Evolutionary conservation across 2,888 invertebrate genomes (phyloP).

Genomic region (Dilophus febrilis): DNA sequence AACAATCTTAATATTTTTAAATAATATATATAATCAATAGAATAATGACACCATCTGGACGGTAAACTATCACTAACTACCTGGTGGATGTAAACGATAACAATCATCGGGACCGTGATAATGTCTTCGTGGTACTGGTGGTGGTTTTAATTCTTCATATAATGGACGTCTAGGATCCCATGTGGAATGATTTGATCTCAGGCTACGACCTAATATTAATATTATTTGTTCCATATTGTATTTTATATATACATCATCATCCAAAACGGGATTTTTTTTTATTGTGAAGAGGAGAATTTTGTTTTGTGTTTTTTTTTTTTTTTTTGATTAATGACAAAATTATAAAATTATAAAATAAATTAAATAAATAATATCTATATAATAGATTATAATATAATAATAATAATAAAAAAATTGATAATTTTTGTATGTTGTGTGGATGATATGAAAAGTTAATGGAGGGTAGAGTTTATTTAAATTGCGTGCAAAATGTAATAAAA

Average conservation of each 20-base stretch:
- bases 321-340: background rate
- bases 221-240: too few relatives aligned
- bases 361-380: background rate
- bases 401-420: background rate
- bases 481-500: constrained; percentile 4
- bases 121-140: constrained; percentile 33
- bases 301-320: constrained; percentile 1
- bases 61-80: too few relatives aligned
- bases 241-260: too few relatives aligned
- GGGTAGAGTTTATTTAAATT: too few relatives aligned
- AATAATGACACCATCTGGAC: too few relatives aligned
- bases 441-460: too few relatives aligned
- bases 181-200: constrained; percentile 46
- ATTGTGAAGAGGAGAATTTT: too few relatives aligned
- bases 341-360: background rate
- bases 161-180: constrained; percentile 82
- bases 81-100: constrained; percentile 24
- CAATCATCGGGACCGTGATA: constrained; percentile 26
- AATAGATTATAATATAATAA: constrained; percentile 1
- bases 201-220: constrained; percentile 22
- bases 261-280: too few relatives aligned
- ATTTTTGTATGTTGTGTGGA: too few relatives aligned
- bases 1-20: too few relatives aligned
- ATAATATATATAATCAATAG: too few relatives aligned
- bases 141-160: constrained; percentile 73